A percentile compares a stretch with the other conserved stretches of the same genome.
phyloP scores from a whole-genome alignment of 1,140 invertebrate species.

The Dreissena rostriformis region DNA sequence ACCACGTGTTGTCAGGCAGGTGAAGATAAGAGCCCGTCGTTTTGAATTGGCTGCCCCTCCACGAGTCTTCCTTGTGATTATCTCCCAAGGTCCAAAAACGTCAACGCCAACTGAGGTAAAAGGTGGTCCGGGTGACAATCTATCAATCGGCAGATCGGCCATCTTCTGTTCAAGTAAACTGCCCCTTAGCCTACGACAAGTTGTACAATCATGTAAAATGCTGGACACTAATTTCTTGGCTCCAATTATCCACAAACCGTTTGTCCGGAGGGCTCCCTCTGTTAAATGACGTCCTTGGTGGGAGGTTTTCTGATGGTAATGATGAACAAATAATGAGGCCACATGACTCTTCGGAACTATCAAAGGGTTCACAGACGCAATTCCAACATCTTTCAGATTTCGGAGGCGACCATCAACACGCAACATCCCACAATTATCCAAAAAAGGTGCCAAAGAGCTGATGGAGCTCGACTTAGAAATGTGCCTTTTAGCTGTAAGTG shows the following conservation, averaged over 20 bases:
- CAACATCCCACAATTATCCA: constrained; percentile 22
- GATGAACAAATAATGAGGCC: neutral
- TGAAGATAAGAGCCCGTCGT: constrained; percentile 35
- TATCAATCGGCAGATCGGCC: constrained; percentile 18
- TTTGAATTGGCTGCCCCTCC: neutral
- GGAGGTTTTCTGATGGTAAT: neutral
- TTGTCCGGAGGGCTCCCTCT: constrained; percentile 15
- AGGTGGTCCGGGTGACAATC: neutral
- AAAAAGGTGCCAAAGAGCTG: neutral
- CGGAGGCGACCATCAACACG: constrained; percentile 20
- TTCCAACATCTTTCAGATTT: too few species aligned
- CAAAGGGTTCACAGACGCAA: neutral
- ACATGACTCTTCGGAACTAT: neutral
- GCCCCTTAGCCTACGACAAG: constrained; percentile 26
- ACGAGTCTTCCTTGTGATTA: neutral
- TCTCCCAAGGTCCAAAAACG: constrained; percentile 25
- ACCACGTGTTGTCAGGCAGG: constrained; percentile 10
- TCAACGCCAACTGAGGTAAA: constrained; percentile 28
- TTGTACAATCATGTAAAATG: constrained; percentile 24
- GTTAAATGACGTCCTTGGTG: constrained; percentile 54
- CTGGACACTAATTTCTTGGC: constrained; percentile 9
- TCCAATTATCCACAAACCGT: constrained; percentile 30
- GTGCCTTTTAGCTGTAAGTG: constrained; percentile 3
- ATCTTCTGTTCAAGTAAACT: neutral
- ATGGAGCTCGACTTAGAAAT: constrained; percentile 15